Evolutionary conservation across 2,888 invertebrate genomes (phyloP), one percentile per base, ranked within the genome.

Genomic region (Orchesellides sinensis): DNA sequence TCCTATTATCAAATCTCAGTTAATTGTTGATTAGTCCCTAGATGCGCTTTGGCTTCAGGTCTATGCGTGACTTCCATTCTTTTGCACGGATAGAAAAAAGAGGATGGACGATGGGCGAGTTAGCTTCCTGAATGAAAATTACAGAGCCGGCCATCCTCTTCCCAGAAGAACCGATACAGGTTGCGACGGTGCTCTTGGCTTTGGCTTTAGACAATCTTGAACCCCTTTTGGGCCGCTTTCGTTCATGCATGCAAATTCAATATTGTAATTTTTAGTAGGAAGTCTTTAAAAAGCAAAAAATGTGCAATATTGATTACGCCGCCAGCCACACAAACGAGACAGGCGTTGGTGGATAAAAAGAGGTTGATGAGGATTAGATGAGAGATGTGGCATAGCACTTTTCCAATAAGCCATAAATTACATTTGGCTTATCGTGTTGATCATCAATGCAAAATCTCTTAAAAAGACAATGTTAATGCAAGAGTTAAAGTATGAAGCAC

Each of bases 121-220:
- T 52, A 47, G 74, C 65, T 74, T 74, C 74, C 74, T 74, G 52
- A 65, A 74, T 65, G 49, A 74, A 74, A 74, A 17, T 73, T 49
- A 49, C 49, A 63, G 61, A 47, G 32, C 6, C 40, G 12, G 40
- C 40, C 6, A 35, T 35, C 40, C 40, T 10, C 10, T 40, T 40
- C 40, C 40, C 40, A 40, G 40, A 40, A 5, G 40, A 40, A 40
- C n/a, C n/a, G 40, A 40, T 40, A n/a, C n/a, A 40, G 40, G 40
- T 10, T 40, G 40, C n/a, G 40, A 40, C 2, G 40, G 40, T n/a
- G n/a, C n/a, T n/a, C n/a, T n/a, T n/a, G n/a, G n/a, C n/a, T n/a
- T n/a, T n/a, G n/a, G n/a, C n/a, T n/a, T n/a, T n/a, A n/a, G n/a
- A n/a, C n/a, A n/a, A n/a, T n/a, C n/a, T n/a, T n/a, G 40, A 40